Conservation (phyloP, 2,797 vertebrate species). For the Sebastes steindachneri region DNA sequence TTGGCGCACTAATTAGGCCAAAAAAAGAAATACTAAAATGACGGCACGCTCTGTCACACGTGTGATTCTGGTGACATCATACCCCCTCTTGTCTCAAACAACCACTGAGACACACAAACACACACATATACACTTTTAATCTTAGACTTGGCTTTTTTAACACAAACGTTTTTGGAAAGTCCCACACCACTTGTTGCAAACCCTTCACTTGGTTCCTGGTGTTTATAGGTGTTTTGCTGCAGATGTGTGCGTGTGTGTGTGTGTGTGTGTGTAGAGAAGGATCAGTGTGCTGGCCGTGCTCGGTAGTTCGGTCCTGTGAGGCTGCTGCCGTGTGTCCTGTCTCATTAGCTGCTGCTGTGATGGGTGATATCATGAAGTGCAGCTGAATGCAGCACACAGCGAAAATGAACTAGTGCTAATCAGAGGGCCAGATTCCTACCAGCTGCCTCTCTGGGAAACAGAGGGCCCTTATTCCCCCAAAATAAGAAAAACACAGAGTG, state of each 20-base stretch:
- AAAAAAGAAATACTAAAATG: slow-evolving; percentile 50
- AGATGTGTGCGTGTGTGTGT: background rate
- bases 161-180: background rate
- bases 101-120: background rate
- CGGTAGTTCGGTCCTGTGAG: slow-evolving; percentile 27
- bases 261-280: background rate
- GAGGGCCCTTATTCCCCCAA: slow-evolving; percentile 74
- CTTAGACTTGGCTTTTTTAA: slow-evolving; percentile 19
- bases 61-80: slow-evolving; percentile 61
- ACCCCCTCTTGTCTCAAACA: slow-evolving; percentile 20
- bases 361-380: slow-evolving; percentile 79
- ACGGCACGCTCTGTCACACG: slow-evolving; percentile 53
- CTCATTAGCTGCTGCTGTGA: slow-evolving; percentile 70
- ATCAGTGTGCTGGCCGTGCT: slow-evolving; percentile 3
- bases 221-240: slow-evolving; percentile 28
- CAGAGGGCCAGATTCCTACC: slow-evolving; percentile 78
- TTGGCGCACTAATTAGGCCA: slow-evolving; percentile 52
- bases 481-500: slow-evolving; percentile 65
- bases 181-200: slow-evolving; percentile 13
- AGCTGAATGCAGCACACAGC: slow-evolving; percentile 59
- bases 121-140: slow-evolving; percentile 21
- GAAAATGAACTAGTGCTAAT: slow-evolving; percentile 71
- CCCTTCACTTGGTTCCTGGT: slow-evolving; percentile 5
- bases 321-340: slow-evolving; percentile 74
- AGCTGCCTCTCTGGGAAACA: slow-evolving; percentile 79